Base-by-base conservation (phyloP, 2,113 vertebrate species). In the Saguinus imperator region DNA sequence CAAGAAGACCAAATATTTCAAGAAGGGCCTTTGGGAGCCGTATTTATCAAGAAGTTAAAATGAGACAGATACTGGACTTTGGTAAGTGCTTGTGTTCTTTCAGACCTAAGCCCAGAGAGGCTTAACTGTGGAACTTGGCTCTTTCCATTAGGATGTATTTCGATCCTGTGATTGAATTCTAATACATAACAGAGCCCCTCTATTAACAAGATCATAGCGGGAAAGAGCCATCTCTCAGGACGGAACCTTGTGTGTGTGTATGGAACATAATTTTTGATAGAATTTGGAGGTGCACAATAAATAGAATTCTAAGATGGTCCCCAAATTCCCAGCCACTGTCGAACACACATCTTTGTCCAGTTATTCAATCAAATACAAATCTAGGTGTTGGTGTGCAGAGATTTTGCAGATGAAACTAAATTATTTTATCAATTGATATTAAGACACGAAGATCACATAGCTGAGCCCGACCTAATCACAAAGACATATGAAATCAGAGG, bases 121-220 rank as follows among this genome's bases (percentile, higher is more conserved):
- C 76, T 85, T 7, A 75, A 18, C 7, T 75, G 4, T 1, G 68
- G 80, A 40, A 13, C 18, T 35, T 0, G 2, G 3, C 37, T 32
- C 16, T 50, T n/a, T 27, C 40, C 0, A 0, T 3, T 21, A 5
- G 21, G 45, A 17, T 4, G 1, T 16, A 5, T 37, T 68, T 91
- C 25, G 21, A 9, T 40, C 21, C 75, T 43, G 17, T 17, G 61
- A 32, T 40, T 79, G 25, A 72, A 23, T 72, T 35, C 13, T 45
- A 72, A 32, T 29, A 29, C 13, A 10, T 61, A 32, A 45, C 17
- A 32, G 6, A 32, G 48, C 20, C 48, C 5, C 13, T 79, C 45
- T 81, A 23, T 66, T 57, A 29, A 45, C 3, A 40, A 55, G 32
- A 25, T 66, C 10, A 11, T 6, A 7, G 37, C 25, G 29, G 23